A percentile compares a stretch with the other conserved stretches of the same genome.
phyloP scores from a whole-genome alignment of 2,888 invertebrate genomes.

The Oscheius sp. region DNA sequence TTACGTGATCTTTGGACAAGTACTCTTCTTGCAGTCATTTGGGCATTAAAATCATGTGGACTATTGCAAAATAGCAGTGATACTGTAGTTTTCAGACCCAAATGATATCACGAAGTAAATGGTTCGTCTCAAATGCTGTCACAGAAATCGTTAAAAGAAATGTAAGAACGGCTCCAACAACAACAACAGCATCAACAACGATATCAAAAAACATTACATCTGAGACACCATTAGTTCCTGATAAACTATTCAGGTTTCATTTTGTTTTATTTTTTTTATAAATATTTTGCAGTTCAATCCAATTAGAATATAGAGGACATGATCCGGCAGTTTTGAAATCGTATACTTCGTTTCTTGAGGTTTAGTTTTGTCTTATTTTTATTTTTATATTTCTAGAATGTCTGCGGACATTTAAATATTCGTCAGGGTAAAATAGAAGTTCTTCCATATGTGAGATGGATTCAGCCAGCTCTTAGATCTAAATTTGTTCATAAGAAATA shows the following conservation, averaged over 20 bases:
- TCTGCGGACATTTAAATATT: slow-evolving; percentile 56
- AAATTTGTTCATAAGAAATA: slow-evolving; percentile 92
- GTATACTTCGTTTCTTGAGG: slow-evolving; percentile 65
- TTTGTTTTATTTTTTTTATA: background rate
- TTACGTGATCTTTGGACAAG: too few relatives aligned
- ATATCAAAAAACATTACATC: too few relatives aligned
- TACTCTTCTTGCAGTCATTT: too few relatives aligned
- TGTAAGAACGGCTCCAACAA: background rate
- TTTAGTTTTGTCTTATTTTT: slow-evolving; percentile 31
- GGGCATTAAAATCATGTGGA: too few relatives aligned
- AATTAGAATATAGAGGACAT: slow-evolving; percentile 66
- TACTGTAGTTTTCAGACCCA: too few relatives aligned
- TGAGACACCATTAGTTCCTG: slow-evolving; percentile 4
- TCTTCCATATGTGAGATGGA: slow-evolving; percentile 63
- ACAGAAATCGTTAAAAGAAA: background rate
- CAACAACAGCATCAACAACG: background rate
- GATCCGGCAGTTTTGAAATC: slow-evolving; percentile 65
- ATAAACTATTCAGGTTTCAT: slow-evolving; percentile 16
- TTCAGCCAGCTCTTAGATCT: slow-evolving; percentile 82
- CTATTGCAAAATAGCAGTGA: too few relatives aligned
- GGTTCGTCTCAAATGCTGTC: background rate
- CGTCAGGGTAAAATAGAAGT: slow-evolving; percentile 47
- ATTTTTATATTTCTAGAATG: slow-evolving; percentile 45
- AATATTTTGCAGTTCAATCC: slow-evolving; percentile 44
- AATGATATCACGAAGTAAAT: slow-evolving; percentile 12